A percentile compares a stretch with the other conserved stretches of the same genome.
phyloP scores from a whole-genome alignment of 2,888 invertebrate species.

The Lasioglossum leucozonium region DNA sequence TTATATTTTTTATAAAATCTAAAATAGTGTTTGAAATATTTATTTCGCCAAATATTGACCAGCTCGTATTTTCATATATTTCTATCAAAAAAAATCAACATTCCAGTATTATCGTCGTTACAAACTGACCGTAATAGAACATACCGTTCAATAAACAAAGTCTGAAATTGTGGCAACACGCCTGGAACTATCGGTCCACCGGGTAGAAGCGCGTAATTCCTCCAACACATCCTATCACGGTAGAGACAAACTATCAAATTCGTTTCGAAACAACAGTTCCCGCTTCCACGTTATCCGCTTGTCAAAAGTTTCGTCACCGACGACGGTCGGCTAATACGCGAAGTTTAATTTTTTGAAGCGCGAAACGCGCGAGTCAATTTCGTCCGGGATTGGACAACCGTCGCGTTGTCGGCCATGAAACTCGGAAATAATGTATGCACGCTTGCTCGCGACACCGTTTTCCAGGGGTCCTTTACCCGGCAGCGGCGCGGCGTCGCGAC shows the following conservation, averaged over 20 bases:
- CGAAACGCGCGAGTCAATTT: slow-evolving; percentile 59
- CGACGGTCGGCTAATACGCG: neutral
- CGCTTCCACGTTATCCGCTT: neutral
- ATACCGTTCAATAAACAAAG: too few relatives aligned
- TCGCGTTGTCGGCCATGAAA: slow-evolving; percentile 25
- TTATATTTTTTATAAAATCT: too few relatives aligned
- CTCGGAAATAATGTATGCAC: slow-evolving; percentile 51
- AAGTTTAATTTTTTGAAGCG: slow-evolving; percentile 42
- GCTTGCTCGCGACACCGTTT: slow-evolving; percentile 51
- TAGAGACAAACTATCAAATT: slow-evolving; percentile 1
- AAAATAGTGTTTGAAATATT: too few relatives aligned
- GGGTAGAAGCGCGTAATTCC: neutral
- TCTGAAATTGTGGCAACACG: neutral
- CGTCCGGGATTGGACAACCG: slow-evolving; percentile 51
- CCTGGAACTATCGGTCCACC: neutral
- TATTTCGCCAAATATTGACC: too few relatives aligned
- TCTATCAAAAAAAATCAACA: too few relatives aligned
- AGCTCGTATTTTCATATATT: too few relatives aligned
- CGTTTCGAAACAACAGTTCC: neutral
- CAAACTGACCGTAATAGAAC: too few relatives aligned
- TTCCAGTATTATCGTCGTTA: too few relatives aligned
- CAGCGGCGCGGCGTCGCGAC: slow-evolving; percentile 24
- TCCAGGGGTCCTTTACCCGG: neutral
- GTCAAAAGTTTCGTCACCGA: slow-evolving; percentile 18
- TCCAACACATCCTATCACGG: neutral